A percentile compares a stretch with the other conserved stretches of the same genome.
These are phyloP conservation scores for Pogona vitticeps DNA, from an alignment of 2,113 vertebrate species.

Conservation along the genomic window DNA sequence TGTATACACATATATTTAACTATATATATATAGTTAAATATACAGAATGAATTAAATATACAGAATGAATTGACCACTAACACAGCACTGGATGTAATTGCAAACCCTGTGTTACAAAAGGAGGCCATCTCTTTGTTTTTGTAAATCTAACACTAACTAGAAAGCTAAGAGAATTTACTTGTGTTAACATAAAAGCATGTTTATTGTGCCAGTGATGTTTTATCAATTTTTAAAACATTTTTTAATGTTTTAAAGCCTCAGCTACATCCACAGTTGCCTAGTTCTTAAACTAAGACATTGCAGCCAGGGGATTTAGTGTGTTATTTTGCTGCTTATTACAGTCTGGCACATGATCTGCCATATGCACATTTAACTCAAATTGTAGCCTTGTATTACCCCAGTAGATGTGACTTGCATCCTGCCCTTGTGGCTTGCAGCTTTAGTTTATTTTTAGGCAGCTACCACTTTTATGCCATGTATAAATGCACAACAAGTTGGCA, in stretches of 20 bases:
- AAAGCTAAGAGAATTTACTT: constrained; percentile 78
- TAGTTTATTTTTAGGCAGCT: not conserved
- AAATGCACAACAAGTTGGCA: not conserved
- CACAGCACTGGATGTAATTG: constrained; percentile 72
- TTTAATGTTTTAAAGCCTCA: constrained; percentile 58
- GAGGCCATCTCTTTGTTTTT: constrained; percentile 63
- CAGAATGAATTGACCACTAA: constrained; percentile 78
- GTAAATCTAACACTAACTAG: constrained; percentile 76
- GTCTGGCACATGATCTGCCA: constrained; percentile 27
- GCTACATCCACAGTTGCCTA: constrained; percentile 54
- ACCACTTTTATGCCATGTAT: constrained; percentile 1
- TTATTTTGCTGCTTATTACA: constrained; percentile 20
- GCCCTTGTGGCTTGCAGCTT: constrained; percentile 33
- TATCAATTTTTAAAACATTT: constrained; percentile 21
- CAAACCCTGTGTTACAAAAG: constrained; percentile 60
- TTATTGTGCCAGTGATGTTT: constrained; percentile 73
- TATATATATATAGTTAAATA: constrained; percentile 30
- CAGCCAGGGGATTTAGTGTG: constrained; percentile 37
- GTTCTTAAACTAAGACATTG: constrained; percentile 54
- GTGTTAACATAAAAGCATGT: constrained; percentile 70
- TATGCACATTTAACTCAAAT: constrained; percentile 26
- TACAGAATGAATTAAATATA: constrained; percentile 56
- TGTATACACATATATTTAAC: constrained; percentile 14
- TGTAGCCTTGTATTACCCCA: constrained; percentile 18
- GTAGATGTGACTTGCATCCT: constrained; percentile 42